phyloP scores from a whole-genome alignment of 2,888 invertebrate species.

The Acanthococcus lagerstroemiae region DNA sequence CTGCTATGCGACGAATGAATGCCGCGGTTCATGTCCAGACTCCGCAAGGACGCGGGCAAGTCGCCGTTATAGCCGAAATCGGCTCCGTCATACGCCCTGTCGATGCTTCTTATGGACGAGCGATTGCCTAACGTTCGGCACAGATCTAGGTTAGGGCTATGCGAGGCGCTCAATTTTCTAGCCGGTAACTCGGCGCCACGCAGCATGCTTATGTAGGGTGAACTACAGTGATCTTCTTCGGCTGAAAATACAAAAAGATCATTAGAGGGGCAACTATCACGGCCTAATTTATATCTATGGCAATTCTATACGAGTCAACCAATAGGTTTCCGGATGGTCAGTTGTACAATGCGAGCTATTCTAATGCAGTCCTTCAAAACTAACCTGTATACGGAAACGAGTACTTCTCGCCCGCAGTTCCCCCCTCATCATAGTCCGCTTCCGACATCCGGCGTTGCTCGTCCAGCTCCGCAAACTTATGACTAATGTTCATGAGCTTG shows the following conservation, averaged over 20 bases:
- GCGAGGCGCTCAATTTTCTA: constrained; percentile 9
- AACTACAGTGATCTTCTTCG: constrained; percentile 58
- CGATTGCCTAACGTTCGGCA: constrained; percentile 4
- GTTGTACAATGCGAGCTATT: too few species aligned
- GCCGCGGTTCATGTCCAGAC: constrained; percentile 12
- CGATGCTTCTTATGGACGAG: constrained; percentile 16
- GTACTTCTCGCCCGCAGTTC: constrained; percentile 64
- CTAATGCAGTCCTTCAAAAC: too few species aligned
- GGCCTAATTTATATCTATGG: too few species aligned
- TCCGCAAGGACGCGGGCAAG: not conserved
- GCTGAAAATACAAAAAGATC: too few species aligned
- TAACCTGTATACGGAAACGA: constrained; percentile 70
- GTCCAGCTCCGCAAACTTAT: constrained; percentile 3
- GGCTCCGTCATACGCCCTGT: not conserved
- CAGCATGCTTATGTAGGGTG: constrained; percentile 11
- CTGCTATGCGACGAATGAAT: constrained; percentile 17
- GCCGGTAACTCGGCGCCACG: constrained; percentile 20
- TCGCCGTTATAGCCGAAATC: not conserved
- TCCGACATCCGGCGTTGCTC: constrained; percentile 34
- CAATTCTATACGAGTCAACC: too few species aligned
- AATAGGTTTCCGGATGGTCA: too few species aligned
- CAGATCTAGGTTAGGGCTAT: constrained; percentile 11
- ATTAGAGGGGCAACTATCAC: too few species aligned
- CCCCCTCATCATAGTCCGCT: constrained; percentile 43
- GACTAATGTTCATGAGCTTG: not conserved